Base-by-base conservation (phyloP, 2,888 invertebrate genomes). In the Catotricha subobsoleta region DNA sequence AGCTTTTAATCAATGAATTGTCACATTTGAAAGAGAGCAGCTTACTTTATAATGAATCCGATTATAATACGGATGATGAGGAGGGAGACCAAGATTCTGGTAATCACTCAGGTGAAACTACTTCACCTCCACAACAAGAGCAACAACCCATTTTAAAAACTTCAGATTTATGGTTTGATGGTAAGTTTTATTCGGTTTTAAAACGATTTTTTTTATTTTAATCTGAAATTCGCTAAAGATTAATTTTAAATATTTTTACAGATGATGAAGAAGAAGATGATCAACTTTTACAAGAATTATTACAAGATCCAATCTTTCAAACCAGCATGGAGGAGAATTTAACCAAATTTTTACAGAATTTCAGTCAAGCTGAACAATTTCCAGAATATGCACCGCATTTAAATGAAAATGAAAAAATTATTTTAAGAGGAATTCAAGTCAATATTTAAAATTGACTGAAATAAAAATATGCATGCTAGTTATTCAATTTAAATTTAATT, bases 1-100 rank as follows among this genome's bases (percentile, higher is more conserved):
- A 80, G 55, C 59, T 80, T 10, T 65, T 80, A 6, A 67, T 80
- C 36, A 69, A 72, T 50, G 79, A 80, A 50, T 54, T 77, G 29
- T 65, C 68, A 30, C 66, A 67, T 53, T 67, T 71, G 44, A 64
- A 71, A 9, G 75, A 76, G 49, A 54, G 57, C 3, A 52, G 52
- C 40, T 41, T 48, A 15, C 51, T 49, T 12, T 51, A 48, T 10
- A 49, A 48, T 21, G 58, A 58, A 43, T 48, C 48, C 1, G 55
- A 56, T 30, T 38, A 40, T 19, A 34, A 40, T 25, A 56, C 57
- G 23, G 44, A 44, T 19, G 44, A 43, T 27, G 49, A 51, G 12
- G 50, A 49, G 47, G 44, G 39, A 30, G 34, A 35, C 16, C 37
- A 35, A 30, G 46, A 43, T 20, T 30, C n/a, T 9, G 13, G 3